Percentiles rank a stretch among this genome's conserved stretches.
Conservation (phyloP, 2,888 invertebrate genomes). For the Drosophila trichaetosa region DNA sequence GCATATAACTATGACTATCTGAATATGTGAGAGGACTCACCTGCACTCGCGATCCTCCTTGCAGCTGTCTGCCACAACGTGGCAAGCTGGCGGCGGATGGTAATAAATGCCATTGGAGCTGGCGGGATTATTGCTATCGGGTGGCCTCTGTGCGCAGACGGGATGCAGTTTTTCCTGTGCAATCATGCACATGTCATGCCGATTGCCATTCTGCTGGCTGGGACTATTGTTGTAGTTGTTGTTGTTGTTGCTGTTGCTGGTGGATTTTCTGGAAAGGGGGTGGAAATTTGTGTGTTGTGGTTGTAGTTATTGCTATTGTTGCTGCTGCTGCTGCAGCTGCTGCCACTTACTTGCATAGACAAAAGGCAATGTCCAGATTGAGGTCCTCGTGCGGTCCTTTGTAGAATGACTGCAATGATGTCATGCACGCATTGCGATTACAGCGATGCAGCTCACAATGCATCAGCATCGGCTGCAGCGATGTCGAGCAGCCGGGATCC, state of each 20-base stretch:
- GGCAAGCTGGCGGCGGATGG: slow-evolving; percentile 93
- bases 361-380: slow-evolving; percentile 96
- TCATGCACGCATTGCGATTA: slow-evolving; percentile 94
- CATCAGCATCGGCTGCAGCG: slow-evolving; percentile 93
- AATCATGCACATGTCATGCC: slow-evolving; percentile 94
- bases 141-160: slow-evolving; percentile 93
- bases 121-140: slow-evolving; percentile 86
- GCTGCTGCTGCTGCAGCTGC: slow-evolving; percentile 10
- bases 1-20: slow-evolving; percentile 23
- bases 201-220: slow-evolving; percentile 85
- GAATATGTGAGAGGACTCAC: slow-evolving; percentile 85
- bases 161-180: slow-evolving; percentile 96
- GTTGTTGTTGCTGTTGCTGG: slow-evolving; percentile 76
- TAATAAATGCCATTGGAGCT: slow-evolving; percentile 85
- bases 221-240: slow-evolving; percentile 39
- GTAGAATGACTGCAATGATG: slow-evolving; percentile 93
- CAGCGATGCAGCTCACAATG: slow-evolving; percentile 92
- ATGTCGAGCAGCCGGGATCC: slow-evolving; percentile 91
- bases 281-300: slow-evolving; percentile 21
- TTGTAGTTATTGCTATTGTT: slow-evolving; percentile 23
- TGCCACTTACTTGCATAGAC: slow-evolving; percentile 94
- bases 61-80: slow-evolving; percentile 93
- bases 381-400: slow-evolving; percentile 91
- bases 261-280: slow-evolving; percentile 89
- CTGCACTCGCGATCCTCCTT: slow-evolving; percentile 93